Evolutionary conservation across 2,113 vertebrate genomes (phyloP).

Genomic region (Nannospalax galili): DNA sequence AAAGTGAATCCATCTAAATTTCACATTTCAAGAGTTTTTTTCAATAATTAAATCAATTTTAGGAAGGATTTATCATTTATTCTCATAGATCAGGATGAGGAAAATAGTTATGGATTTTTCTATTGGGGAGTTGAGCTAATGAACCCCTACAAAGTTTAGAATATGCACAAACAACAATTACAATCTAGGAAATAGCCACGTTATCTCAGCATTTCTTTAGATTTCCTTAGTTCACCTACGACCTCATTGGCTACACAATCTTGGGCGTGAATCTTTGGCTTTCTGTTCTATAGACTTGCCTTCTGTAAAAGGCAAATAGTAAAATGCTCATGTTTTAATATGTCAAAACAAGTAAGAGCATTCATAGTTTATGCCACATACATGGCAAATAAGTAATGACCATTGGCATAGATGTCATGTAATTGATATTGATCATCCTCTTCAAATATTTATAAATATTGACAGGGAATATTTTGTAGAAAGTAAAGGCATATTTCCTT

Average conservation of each 20-base stretch:
- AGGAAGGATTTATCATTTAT: not conserved
- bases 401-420: not conserved
- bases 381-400: not conserved
- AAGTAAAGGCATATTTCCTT: constrained; percentile 4
- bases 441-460: not conserved
- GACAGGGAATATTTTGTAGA: not conserved
- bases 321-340: not conserved
- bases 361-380: not conserved
- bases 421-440: not conserved
- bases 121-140: not conserved
- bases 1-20: not conserved
- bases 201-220: not conserved
- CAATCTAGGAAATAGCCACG: not conserved
- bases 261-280: not conserved
- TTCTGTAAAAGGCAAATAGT: not conserved
- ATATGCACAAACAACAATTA: constrained; percentile 6
- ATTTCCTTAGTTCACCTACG: constrained; percentile 8
- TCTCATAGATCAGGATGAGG: not conserved
- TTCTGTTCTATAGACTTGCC: not conserved
- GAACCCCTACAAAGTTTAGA: not conserved
- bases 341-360: not conserved
- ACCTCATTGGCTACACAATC: not conserved
- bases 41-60: not conserved
- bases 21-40: not conserved
- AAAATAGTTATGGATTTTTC: not conserved